Conservation (phyloP, 1,140 invertebrate species). For the Venustaconcha ellipsiformis region DNA sequence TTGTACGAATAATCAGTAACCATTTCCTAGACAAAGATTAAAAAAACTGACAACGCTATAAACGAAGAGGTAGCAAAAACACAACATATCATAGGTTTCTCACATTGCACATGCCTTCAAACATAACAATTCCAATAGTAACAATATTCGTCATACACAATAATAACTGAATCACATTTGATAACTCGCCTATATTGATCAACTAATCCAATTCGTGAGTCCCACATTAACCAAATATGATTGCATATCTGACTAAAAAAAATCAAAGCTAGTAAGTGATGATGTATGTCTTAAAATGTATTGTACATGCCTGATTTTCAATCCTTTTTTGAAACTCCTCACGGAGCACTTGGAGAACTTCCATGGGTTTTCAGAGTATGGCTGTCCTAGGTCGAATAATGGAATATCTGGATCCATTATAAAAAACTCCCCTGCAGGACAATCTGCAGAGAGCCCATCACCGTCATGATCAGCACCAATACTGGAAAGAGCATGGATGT, state of each 20-base stretch:
- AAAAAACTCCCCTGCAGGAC: neutral
- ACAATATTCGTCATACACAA: no score
- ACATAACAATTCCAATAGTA: no score
- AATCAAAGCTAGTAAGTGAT: neutral
- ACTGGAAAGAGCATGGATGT: neutral
- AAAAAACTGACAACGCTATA: no score
- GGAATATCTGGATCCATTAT: slow-evolving; percentile 15
- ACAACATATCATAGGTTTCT: no score
- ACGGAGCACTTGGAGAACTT: slow-evolving; percentile 22
- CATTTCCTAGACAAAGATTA: no score
- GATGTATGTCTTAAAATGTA: neutral
- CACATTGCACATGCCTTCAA: no score
- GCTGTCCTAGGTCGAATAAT: neutral
- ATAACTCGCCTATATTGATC: neutral
- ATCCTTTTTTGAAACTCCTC: slow-evolving; percentile 6
- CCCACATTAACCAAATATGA: neutral
- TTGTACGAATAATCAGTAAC: no score
- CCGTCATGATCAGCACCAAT: slow-evolving; percentile 17
- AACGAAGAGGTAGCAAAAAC: no score
- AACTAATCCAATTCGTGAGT: neutral
- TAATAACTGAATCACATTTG: no score
- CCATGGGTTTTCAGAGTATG: slow-evolving; percentile 23
- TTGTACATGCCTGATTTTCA: slow-evolving; percentile 5
- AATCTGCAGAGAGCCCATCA: neutral
- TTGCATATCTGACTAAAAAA: neutral